phyloP scores from a whole-genome alignment of 2,797 vertebrate genomes.

The Tachyglossus aculeatus region DNA sequence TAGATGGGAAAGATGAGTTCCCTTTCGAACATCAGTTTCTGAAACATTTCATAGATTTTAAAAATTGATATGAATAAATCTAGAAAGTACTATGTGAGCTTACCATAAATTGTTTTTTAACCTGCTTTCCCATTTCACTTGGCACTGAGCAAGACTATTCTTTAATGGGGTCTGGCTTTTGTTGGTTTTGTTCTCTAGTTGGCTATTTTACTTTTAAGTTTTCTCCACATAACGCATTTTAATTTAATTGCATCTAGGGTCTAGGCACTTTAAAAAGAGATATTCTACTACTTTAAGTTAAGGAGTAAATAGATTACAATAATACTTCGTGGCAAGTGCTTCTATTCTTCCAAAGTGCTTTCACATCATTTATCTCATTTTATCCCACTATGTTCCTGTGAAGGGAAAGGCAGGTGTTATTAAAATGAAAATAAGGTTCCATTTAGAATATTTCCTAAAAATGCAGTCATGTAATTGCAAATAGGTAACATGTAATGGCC shows the following conservation, averaged over 20 bases:
- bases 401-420: too few species aligned
- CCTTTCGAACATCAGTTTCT: too few species aligned
- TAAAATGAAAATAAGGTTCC: too few species aligned
- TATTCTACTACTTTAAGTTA: neutral
- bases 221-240: neutral
- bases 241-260: neutral
- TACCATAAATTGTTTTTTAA: too few species aligned
- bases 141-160: neutral
- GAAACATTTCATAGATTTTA: too few species aligned
- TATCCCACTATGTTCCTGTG: too few species aligned
- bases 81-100: too few species aligned
- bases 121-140: neutral
- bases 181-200: neutral
- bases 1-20: too few species aligned
- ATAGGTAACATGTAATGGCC: neutral
- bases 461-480: neutral
- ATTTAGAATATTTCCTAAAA: neutral
- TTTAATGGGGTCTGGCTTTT: neutral
- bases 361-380: too few species aligned
- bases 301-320: neutral
- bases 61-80: too few species aligned
- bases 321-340: too few species aligned
- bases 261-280: neutral
- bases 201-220: conserved; percentile 1
- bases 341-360: too few species aligned